Base-by-base conservation (phyloP, 2,797 vertebrate genomes). In the Hirundo rustica region DNA sequence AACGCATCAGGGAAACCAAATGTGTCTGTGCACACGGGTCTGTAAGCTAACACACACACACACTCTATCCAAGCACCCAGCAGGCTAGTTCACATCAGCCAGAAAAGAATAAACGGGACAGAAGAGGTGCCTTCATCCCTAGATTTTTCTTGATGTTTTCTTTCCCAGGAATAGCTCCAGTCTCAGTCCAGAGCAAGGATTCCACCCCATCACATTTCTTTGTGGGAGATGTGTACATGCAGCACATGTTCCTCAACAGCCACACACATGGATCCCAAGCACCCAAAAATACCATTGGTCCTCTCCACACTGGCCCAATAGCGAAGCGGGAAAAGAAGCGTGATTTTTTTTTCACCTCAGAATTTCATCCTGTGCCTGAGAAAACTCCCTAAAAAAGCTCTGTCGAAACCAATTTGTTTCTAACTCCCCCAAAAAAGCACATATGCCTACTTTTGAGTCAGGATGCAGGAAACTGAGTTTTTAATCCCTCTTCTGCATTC, bases 361-460 rank as follows among this genome's bases (percentile, higher is more conserved):
- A 85, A 94, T 96, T 96, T 93, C 95, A 95, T 94, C 88, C 80
- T 94, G 90, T 95, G 94, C 96, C 94, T 96, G 93, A 96, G 95
- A 96, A 96, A 96, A 96, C 88, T 96, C 96, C 90, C 84, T 89
- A 93, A 96, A 96, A 96, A 95, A 96, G 92, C 92, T 95, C 90
- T 57, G 48, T 57, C 20, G 4, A 91, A 96, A 95, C 53, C 6
- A 5, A 50, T 89, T 95, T 87, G 86, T 85, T 95, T 93, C 92
- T 79, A 61, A 85, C 93, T 93, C 90, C 91, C 80, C 80, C 85
- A 75, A 93, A 79, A 91, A 93, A 93, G 61, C 94, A 89, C 92
- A 95, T 84, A 94, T 94, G 90, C 92, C 86, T 94, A 79, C 92
- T 96, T 91, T 85, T 70, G 67, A 95, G 86, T 73, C 73, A 92